Evolutionary conservation across 1,140 invertebrate genomes (phyloP).

Genomic region (Magallana gigas): DNA sequence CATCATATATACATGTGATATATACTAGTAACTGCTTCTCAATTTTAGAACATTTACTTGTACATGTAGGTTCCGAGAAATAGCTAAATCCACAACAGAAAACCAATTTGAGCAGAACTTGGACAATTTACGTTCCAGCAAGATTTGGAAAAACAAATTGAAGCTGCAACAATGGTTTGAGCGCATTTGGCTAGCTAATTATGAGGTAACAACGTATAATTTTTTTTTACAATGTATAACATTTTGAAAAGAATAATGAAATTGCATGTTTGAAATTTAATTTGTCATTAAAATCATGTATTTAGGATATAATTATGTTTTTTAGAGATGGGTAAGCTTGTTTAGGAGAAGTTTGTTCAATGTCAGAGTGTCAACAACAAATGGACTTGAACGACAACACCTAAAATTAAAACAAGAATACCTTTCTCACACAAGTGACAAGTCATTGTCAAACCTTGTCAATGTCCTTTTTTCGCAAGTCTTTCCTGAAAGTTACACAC

Average conservation of each 20-base stretch:
- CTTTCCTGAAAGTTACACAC: conserved; percentile 16
- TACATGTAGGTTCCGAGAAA: conserved; percentile 39
- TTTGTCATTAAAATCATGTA: background rate
- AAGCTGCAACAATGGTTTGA: conserved; percentile 28
- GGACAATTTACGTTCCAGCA: background rate
- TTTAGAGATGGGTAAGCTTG: conserved; percentile 27
- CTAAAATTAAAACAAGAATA: conserved; percentile 38
- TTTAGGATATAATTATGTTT: background rate
- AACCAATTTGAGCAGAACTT: background rate
- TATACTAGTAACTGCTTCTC: conserved; percentile 12
- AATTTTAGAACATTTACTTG: background rate
- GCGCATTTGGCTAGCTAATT: conserved; percentile 36
- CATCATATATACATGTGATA: background rate
- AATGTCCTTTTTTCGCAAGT: conserved; percentile 19
- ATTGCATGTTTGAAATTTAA: conserved; percentile 1
- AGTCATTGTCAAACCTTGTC: conserved; percentile 39
- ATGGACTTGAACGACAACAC: conserved; percentile 50
- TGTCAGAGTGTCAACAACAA: conserved; percentile 44
- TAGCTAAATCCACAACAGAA: conserved; percentile 42
- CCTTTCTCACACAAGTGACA: conserved; percentile 31
- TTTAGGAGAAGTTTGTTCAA: conserved; percentile 42
- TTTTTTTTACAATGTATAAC: conserved; percentile 6
- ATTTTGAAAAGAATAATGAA: conserved; percentile 3
- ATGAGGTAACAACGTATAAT: background rate
- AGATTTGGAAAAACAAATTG: conserved; percentile 36